These are phyloP conservation scores for Glaucidium brasilianum DNA, from an alignment of 2,113 vertebrate species.

Conservation along the genomic window DNA sequence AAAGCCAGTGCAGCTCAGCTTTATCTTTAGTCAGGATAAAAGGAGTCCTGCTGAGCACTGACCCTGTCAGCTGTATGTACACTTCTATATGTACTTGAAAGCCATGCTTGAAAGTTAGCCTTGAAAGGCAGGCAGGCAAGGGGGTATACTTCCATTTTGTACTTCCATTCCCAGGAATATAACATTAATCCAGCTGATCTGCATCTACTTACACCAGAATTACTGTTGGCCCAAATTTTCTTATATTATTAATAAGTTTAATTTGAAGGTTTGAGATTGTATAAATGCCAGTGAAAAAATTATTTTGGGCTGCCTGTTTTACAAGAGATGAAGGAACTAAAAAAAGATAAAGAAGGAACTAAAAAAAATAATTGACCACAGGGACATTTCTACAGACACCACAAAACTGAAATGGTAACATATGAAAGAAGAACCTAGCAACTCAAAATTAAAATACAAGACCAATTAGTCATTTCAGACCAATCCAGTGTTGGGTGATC, in stretches of 20 bases:
- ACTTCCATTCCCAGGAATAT: not conserved
- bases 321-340: constrained; percentile 1
- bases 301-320: not conserved
- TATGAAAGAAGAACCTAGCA: constrained; percentile 24
- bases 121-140: not conserved
- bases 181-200: not conserved
- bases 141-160: not conserved
- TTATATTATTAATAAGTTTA: not conserved
- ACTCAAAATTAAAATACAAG: not conserved
- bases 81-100: not conserved
- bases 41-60: not conserved
- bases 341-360: not conserved
- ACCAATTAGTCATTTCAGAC: constrained; percentile 17
- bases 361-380: not conserved
- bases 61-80: accelerated
- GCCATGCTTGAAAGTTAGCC: not conserved
- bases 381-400: constrained; percentile 12
- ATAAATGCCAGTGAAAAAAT: not conserved
- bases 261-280: not conserved
- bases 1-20: not conserved
- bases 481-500: not conserved
- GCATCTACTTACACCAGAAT: not conserved
- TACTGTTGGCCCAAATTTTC: not conserved
- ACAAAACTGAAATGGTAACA: constrained; percentile 12
- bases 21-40: not conserved